A percentile compares a stretch with the other conserved stretches of the same genome.
phyloP scores from a whole-genome alignment of 2,113 vertebrate species.

The Lampris incognitus region DNA sequence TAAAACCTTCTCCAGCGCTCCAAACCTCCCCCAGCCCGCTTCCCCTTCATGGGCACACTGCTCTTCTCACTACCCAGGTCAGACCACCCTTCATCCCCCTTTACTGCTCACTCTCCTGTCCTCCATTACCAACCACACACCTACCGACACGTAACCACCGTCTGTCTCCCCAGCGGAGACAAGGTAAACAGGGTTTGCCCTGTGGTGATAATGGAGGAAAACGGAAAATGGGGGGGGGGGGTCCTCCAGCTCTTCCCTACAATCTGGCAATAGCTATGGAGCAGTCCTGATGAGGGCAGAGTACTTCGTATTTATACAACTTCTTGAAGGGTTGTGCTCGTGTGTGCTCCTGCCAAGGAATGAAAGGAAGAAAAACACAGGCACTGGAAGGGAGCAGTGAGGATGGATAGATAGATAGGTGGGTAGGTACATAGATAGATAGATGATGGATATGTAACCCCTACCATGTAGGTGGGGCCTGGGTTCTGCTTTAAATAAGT shows the following conservation, averaged over 20 bases:
- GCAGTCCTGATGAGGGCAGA: not conserved
- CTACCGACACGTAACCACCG: constrained; percentile 39
- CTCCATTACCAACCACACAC: constrained; percentile 17
- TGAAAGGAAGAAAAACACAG: constrained; percentile 1
- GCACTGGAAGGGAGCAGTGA: constrained; percentile 6
- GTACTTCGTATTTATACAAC: not conserved
- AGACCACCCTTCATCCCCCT: constrained; percentile 37
- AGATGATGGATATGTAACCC: too few species aligned
- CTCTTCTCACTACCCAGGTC: constrained; percentile 15
- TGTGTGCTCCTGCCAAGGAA: not conserved
- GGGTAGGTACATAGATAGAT: not conserved
- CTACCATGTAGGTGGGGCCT: too few species aligned
- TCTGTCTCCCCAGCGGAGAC: constrained; percentile 2
- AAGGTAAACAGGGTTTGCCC: constrained; percentile 35
- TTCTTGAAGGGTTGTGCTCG: not conserved
- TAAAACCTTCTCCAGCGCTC: constrained; percentile 32
- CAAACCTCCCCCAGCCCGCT: not conserved
- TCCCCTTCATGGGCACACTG: not conserved
- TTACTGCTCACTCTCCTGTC: constrained; percentile 21
- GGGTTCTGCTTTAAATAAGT: too few species aligned
- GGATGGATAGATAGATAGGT: not conserved
- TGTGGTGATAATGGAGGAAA: constrained; percentile 21
- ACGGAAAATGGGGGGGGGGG: not conserved
- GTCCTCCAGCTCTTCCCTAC: constrained; percentile 16
- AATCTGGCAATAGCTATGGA: not conserved